A percentile compares a stretch with the other conserved stretches of the same genome.
Conservation (phyloP, 2,888 invertebrate species). For the Catocala fraxini region DNA sequence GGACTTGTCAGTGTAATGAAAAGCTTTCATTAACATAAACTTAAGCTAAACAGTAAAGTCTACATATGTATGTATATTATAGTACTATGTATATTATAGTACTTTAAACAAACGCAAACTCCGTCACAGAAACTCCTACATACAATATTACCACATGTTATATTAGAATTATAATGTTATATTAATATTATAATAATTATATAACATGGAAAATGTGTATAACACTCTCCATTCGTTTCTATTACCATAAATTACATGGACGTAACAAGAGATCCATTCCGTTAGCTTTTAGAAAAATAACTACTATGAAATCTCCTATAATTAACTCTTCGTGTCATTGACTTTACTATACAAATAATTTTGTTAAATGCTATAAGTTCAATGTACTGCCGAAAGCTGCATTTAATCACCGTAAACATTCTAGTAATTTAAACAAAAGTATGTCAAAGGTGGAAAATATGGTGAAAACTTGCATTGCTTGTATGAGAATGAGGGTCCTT, state of each 20-base stretch:
- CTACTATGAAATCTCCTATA: conserved; percentile 34
- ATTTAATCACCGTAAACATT: no score
- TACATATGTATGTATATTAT: no score
- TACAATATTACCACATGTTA: conserved; percentile 7
- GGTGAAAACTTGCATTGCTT: no score
- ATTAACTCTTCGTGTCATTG: conserved; percentile 32
- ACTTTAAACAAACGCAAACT: conserved; percentile 37
- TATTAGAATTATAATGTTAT: not conserved
- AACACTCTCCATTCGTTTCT: conserved; percentile 14
- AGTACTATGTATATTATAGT: conserved; percentile 6
- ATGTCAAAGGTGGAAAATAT: no score
- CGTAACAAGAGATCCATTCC: conserved; percentile 65
- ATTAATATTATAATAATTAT: not conserved
- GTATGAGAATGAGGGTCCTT: no score
- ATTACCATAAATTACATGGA: conserved; percentile 53
- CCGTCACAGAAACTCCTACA: conserved; percentile 18
- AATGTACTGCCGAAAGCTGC: conserved; percentile 20
- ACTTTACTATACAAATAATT: conserved; percentile 13
- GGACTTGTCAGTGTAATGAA: conserved; percentile 18
- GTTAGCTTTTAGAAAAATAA: conserved; percentile 61
- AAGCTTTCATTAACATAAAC: conserved; percentile 9
- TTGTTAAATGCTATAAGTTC: conserved; percentile 24
- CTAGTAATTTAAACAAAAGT: no score
- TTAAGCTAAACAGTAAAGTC: conserved; percentile 11
- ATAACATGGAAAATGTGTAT: conserved; percentile 10